These are phyloP conservation scores for Poecilia gillii DNA, from an alignment of 2,797 vertebrate species.

Conservation along the genomic window DNA sequence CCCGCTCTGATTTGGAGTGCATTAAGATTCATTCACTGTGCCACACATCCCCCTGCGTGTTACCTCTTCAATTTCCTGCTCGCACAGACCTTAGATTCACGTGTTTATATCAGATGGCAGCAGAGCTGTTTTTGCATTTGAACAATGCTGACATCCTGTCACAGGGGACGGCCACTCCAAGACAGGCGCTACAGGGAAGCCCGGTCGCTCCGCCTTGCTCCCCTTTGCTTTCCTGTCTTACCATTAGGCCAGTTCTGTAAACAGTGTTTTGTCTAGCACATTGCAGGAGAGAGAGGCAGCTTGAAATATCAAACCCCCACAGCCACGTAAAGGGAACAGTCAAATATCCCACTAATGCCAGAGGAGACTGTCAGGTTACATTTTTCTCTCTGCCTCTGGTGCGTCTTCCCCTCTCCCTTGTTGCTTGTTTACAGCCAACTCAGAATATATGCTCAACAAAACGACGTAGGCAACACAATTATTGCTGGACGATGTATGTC, in stretches of 20 bases:
- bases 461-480: conserved; percentile 35
- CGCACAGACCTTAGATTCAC: conserved; percentile 62
- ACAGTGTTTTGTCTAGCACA: conserved; percentile 64
- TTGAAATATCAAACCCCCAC: conserved; percentile 59
- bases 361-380: conserved; percentile 65
- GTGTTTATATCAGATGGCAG: conserved; percentile 70
- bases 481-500: conserved; percentile 18
- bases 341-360: conserved; percentile 69
- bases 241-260: conserved; percentile 56
- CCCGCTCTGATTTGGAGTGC: conserved; percentile 73
- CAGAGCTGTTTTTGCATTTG: conserved; percentile 65
- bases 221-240: conserved; percentile 52
- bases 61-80: conserved; percentile 72
- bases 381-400: conserved; percentile 51
- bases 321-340: conserved; percentile 60
- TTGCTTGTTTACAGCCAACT: conserved; percentile 49
- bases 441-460: conserved; percentile 27
- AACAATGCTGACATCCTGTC: conserved; percentile 75
- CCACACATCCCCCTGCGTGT: conserved; percentile 60
- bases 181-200: conserved; percentile 30
- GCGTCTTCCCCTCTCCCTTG: conserved; percentile 49
- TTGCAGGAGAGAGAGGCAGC: conserved; percentile 55
- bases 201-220: conserved; percentile 29
- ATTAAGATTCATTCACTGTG: conserved; percentile 74
- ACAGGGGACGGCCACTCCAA: conserved; percentile 50